A percentile compares a stretch with the other conserved stretches of the same genome.
phyloP scores from a whole-genome alignment of 2,797 vertebrate genomes.

The Enteromius radiatus region DNA sequence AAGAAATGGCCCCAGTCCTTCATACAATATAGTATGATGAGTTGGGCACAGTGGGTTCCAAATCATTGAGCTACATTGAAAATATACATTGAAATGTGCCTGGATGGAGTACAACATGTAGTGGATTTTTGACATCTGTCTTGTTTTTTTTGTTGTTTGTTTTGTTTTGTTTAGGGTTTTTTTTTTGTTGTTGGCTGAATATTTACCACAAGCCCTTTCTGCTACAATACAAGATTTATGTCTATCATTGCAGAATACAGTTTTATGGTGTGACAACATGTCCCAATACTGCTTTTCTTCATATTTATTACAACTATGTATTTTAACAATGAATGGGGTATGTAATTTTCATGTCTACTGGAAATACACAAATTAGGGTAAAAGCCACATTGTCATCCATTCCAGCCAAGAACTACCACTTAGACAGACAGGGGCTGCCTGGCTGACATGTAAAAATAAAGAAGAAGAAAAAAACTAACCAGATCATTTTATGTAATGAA shows the following conservation, averaged over 20 bases:
- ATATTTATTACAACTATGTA: not conserved
- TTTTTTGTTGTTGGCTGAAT: no score
- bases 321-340: slow-evolving; percentile 4
- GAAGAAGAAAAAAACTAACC: not conserved
- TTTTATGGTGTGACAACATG: not conserved
- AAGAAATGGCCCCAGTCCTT: not conserved
- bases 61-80: not conserved
- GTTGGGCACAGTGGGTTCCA: not conserved
- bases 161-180: no score
- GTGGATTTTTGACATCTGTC: not conserved
- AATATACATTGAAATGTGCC: not conserved
- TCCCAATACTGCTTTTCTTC: not conserved
- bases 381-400: not conserved
- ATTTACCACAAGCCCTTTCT: not conserved
- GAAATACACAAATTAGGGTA: slow-evolving; percentile 7
- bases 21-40: not conserved
- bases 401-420: not conserved
- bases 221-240: not conserved
- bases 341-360: not conserved
- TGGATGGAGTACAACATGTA: not conserved
- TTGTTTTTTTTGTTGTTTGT: no score
- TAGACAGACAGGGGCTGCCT: not conserved
- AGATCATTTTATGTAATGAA: not conserved
- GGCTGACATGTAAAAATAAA: not conserved
- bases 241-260: not conserved